phyloP scores from a whole-genome alignment of 2,888 invertebrate species.

The Torymus auratus region DNA sequence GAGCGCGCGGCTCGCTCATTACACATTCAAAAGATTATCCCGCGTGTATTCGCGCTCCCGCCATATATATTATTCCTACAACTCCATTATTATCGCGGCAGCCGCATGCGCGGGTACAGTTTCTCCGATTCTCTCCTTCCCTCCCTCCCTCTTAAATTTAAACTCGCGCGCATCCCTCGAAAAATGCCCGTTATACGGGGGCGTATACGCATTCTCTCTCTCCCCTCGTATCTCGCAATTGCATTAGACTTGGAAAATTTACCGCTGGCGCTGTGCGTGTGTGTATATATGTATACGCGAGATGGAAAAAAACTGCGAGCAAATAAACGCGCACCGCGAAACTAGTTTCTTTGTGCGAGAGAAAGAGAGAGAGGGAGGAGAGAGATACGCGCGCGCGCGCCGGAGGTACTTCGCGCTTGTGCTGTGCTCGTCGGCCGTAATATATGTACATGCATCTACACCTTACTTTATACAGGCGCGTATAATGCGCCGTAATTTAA shows the following conservation, averaged over 20 bases:
- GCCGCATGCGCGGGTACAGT: no score
- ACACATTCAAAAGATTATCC: no score
- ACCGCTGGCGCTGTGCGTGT: constrained; percentile 41
- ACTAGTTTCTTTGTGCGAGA: constrained; percentile 54
- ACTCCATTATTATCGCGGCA: no score
- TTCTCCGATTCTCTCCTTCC: no score
- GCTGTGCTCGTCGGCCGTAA: constrained; percentile 21
- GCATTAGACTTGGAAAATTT: constrained; percentile 53
- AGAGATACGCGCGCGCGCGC: background rate
- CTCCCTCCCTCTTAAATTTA: no score
- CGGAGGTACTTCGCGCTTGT: constrained; percentile 7
- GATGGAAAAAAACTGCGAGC: constrained; percentile 36
- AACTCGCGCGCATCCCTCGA: background rate
- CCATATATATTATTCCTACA: no score
- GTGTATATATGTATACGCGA: constrained; percentile 6
- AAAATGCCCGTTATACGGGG: constrained; percentile 42
- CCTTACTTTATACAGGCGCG: constrained; percentile 49
- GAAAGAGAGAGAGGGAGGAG: background rate
- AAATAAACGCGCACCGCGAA: constrained; percentile 47
- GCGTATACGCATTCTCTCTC: constrained; percentile 13
- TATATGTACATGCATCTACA: constrained; percentile 54
- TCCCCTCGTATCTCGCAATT: constrained; percentile 26
- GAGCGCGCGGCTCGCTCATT: no score
- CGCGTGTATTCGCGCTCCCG: no score
- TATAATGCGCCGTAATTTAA: constrained; percentile 53